These are phyloP conservation scores for Tipula unca DNA, from an alignment of 2,888 invertebrate species.

Conservation along the genomic window DNA sequence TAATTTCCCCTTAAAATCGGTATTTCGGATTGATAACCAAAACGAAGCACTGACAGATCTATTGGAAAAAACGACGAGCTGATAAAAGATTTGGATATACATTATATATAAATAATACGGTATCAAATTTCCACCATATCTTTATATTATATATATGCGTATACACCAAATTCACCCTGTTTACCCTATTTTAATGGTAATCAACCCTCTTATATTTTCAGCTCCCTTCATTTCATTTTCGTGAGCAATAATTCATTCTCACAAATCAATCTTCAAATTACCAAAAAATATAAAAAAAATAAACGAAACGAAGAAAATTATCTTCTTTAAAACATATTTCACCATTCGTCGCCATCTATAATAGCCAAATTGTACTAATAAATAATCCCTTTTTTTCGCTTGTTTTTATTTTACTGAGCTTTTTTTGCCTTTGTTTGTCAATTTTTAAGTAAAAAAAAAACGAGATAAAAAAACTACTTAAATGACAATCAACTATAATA, in stretches of 20 bases:
- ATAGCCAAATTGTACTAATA: constrained; percentile 19
- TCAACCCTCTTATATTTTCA: constrained; percentile 16
- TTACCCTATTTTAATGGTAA: constrained; percentile 8
- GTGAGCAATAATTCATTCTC: constrained; percentile 14
- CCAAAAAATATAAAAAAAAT: background rate
- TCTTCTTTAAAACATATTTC: constrained; percentile 19
- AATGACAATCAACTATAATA: constrained; percentile 15
- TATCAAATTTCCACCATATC: background rate
- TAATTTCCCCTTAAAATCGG: background rate
- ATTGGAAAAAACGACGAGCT: background rate
- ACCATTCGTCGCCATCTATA: constrained; percentile 20
- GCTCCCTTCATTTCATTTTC: constrained; percentile 1
- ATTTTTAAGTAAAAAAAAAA: constrained; percentile 9
- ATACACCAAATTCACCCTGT: background rate
- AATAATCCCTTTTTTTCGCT: constrained; percentile 19
- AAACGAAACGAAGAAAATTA: background rate
- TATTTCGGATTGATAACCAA: background rate
- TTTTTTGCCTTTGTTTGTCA: background rate
- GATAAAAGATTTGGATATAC: background rate
- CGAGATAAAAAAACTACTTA: constrained; percentile 2
- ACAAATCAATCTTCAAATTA: constrained; percentile 19
- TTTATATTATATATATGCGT: background rate
- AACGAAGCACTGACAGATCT: background rate
- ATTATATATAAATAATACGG: too few relatives aligned
- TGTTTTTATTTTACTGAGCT: background rate